A percentile compares a stretch with the other conserved stretches of the same genome.
Evolutionary conservation across 2,113 vertebrate genomes (phyloP).

Genomic region (Cricetomys ansorgei): DNA sequence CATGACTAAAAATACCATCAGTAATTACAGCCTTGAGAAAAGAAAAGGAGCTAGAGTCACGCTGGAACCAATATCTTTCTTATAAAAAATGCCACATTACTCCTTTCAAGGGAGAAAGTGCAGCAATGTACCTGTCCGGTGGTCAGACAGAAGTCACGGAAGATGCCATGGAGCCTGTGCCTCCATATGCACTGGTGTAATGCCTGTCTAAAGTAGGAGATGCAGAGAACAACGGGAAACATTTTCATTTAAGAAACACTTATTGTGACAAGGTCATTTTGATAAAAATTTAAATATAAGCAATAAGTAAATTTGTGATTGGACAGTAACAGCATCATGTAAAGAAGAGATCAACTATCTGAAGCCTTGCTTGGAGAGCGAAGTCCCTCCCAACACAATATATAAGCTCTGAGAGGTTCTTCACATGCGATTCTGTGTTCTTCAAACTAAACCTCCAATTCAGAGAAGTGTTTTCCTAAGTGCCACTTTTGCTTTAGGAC

Average conservation of each 20-base stretch:
- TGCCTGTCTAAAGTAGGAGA: not conserved
- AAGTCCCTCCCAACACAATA: not conserved
- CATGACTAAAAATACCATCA: constrained; percentile 84
- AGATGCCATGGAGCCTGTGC: constrained; percentile 5
- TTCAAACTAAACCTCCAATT: not conserved
- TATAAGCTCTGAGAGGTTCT: not conserved
- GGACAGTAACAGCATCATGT: not conserved
- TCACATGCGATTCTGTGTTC: not conserved
- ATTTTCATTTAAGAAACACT: constrained; percentile 4
- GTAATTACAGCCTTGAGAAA: constrained; percentile 83
- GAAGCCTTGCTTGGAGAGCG: not conserved
- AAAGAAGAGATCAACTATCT: not conserved
- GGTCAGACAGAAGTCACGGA: not conserved
- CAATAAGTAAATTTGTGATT: not conserved
- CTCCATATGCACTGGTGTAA: not conserved
- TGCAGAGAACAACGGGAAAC: not conserved
- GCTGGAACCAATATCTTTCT: constrained; percentile 73
- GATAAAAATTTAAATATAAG: not conserved
- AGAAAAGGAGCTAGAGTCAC: constrained; percentile 52
- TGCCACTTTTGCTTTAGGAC: not conserved
- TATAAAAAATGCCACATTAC: constrained; percentile 58
- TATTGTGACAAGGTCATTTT: not conserved
- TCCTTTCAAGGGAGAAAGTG: constrained; percentile 63
- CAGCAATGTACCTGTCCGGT: constrained; percentile 65
- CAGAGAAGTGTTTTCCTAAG: not conserved